Evolutionary conservation across 2,113 vertebrate species (phyloP).

Genomic region (Phainopepla nitens): DNA sequence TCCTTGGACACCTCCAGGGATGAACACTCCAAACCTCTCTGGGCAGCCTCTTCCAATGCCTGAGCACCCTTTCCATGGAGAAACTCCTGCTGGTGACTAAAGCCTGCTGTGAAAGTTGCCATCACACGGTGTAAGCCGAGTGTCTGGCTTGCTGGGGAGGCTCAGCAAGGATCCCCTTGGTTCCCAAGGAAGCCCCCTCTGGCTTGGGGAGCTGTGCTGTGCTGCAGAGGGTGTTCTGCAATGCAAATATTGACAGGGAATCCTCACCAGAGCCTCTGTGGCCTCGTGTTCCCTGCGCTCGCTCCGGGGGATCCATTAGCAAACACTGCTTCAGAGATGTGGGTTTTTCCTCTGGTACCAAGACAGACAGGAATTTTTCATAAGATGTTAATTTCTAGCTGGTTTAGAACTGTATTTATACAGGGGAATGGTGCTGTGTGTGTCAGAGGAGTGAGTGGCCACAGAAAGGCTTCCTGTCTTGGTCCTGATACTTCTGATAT

Average conservation of each 20-base stretch:
- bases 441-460: background rate
- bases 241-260: background rate
- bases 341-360: background rate
- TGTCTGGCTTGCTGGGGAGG: background rate
- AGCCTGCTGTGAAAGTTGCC: background rate
- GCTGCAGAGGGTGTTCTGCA: conserved; percentile 13
- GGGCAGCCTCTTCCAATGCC: accelerated
- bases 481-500: background rate
- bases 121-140: background rate
- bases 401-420: background rate
- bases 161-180: background rate
- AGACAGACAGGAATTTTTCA: background rate
- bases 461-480: background rate
- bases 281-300: background rate
- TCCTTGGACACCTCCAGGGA: background rate
- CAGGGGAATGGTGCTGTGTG: accelerated
- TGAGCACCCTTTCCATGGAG: background rate
- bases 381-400: background rate
- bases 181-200: background rate
- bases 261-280: background rate
- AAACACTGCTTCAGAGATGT: background rate
- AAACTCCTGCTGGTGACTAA: accelerated
- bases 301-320: background rate
- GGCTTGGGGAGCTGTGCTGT: background rate
- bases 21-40: background rate